Percentiles rank a stretch among this genome's conserved stretches.
Conservation (phyloP, 2,888 invertebrate species). For the Acanthosoma haemorrhoidale region DNA sequence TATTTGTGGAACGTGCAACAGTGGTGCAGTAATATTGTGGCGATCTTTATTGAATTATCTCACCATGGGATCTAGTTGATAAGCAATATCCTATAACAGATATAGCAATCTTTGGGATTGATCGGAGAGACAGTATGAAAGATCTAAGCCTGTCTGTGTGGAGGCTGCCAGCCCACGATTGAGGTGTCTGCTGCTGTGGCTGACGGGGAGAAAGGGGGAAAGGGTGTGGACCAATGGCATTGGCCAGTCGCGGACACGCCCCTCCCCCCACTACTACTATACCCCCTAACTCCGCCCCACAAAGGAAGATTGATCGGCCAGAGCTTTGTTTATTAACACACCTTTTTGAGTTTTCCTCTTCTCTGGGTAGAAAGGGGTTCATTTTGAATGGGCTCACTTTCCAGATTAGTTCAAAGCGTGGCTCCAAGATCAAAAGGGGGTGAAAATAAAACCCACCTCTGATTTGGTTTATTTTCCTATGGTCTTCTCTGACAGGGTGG, state of each 20-base stretch:
- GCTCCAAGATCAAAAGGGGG: slow-evolving; percentile 1
- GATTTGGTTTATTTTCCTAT: too few species aligned
- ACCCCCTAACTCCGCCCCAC: slow-evolving; percentile 19
- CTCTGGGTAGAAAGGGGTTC: slow-evolving; percentile 13
- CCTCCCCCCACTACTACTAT: neutral
- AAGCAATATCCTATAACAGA: slow-evolving; percentile 10
- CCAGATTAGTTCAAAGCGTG: slow-evolving; percentile 6
- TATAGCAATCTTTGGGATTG: neutral
- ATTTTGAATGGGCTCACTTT: slow-evolving; percentile 16
- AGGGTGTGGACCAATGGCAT: neutral
- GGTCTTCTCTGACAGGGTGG: too few species aligned
- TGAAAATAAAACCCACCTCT: slow-evolving; percentile 2
- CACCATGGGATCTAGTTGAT: neutral
- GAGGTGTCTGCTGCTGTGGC: neutral
- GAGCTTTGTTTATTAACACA: slow-evolving; percentile 28
- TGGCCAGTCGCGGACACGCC: neutral
- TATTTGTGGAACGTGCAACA: slow-evolving; percentile 11
- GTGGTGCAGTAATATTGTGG: too few species aligned
- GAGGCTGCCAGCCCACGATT: slow-evolving; percentile 17
- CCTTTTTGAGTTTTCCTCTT: slow-evolving; percentile 28
- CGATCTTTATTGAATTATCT: slow-evolving; percentile 4
- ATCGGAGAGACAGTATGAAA: neutral
- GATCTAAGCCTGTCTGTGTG: neutral
- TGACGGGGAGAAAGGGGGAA: neutral
- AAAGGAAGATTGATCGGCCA: slow-evolving; percentile 26